Percentiles rank a stretch among this genome's conserved stretches.
These are phyloP conservation scores for Danio albolineatus DNA, from an alignment of 2,797 vertebrate species.

Conservation along the genomic window DNA sequence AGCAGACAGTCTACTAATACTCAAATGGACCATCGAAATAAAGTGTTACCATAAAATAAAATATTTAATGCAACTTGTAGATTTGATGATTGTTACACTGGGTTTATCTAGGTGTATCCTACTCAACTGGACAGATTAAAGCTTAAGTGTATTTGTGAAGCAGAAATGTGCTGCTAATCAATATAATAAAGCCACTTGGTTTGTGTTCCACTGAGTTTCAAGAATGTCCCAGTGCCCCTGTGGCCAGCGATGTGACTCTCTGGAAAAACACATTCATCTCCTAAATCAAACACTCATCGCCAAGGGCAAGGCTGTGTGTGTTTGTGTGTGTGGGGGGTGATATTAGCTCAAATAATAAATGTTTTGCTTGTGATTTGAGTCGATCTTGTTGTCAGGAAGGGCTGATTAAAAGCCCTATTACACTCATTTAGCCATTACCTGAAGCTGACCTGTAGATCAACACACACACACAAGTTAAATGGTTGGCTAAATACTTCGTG, in stretches of 20 bases:
- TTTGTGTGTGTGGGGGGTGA: constrained; percentile 47
- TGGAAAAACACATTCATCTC: constrained; percentile 31
- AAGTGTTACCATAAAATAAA: too few relatives aligned
- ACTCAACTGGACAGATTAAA: too few relatives aligned
- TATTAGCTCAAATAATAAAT: constrained; percentile 63
- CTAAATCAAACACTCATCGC: constrained; percentile 27
- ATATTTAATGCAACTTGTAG: too few relatives aligned
- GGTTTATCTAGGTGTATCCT: too few relatives aligned
- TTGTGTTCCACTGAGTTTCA: background rate
- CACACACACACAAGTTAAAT: constrained; percentile 8
- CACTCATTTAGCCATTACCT: constrained; percentile 57
- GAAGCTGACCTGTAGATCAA: constrained; percentile 46
- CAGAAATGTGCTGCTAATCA: background rate
- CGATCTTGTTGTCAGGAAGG: constrained; percentile 61
- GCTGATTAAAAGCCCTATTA: constrained; percentile 65
- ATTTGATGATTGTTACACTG: too few relatives aligned
- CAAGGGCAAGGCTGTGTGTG: constrained; percentile 34
- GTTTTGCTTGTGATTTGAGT: constrained; percentile 64
- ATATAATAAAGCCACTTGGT: background rate
- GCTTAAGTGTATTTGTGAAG: too few relatives aligned
- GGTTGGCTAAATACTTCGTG: constrained; percentile 45
- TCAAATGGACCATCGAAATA: too few relatives aligned
- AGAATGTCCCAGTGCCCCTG: background rate
- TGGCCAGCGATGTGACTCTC: background rate
- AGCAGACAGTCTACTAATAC: too few relatives aligned